Evolutionary conservation across 2,888 invertebrate species (phyloP).

Genomic region (Heterodera filipjevi): DNA sequence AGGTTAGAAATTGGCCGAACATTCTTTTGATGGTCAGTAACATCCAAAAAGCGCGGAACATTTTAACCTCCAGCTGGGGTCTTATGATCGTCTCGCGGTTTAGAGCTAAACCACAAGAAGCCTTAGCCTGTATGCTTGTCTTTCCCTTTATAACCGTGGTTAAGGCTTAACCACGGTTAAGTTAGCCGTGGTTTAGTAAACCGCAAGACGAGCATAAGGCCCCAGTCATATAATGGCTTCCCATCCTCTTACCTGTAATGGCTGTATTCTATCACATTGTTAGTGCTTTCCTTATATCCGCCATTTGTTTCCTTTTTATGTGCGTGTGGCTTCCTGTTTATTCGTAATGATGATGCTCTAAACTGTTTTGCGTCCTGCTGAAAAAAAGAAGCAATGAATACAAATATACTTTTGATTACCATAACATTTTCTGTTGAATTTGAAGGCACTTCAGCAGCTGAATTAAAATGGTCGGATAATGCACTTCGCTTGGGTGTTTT

Average conservation of each 20-base stretch:
- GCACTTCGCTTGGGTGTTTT: not conserved
- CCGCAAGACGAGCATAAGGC: no score
- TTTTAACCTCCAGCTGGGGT: no score
- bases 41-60: no score
- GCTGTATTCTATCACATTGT: not conserved
- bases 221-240: not conserved
- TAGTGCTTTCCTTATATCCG: not conserved
- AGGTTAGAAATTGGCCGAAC: no score
- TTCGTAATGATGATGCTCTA: slow-evolving; percentile 6
- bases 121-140: no score
- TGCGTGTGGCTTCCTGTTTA: not conserved
- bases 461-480: not conserved
- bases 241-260: not conserved
- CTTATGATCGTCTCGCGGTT: no score
- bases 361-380: not conserved
- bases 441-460: not conserved
- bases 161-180: no score
- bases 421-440: not conserved
- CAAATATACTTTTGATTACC: not conserved
- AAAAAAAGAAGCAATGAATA: not conserved
- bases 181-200: no score
- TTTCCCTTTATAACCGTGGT: no score
- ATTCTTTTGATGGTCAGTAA: no score
- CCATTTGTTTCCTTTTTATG: not conserved
- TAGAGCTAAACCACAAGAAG: no score